Percentiles rank a stretch among this genome's conserved stretches.
phyloP scores from a whole-genome alignment of 2,888 invertebrate genomes.

The Palloptera scutellata region DNA sequence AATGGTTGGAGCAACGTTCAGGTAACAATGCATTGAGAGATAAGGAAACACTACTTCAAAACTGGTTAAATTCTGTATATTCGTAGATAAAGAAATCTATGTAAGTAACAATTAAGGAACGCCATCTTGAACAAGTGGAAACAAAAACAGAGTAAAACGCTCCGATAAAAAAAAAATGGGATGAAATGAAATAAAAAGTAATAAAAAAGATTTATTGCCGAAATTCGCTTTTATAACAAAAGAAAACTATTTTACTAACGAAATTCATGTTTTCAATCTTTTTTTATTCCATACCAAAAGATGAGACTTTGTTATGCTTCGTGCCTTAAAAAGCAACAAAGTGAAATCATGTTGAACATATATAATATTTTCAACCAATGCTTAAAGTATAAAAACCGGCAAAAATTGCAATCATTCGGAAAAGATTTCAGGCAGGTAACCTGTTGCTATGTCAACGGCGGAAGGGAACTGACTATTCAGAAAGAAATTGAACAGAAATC shows the following conservation, averaged over 20 bases:
- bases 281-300: too few relatives aligned
- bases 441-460: conserved; percentile 28
- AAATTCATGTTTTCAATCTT: neutral
- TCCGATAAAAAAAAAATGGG: too few relatives aligned
- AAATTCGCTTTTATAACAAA: conserved; percentile 19
- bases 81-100: too few relatives aligned
- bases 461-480: neutral
- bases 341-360: conserved; percentile 55
- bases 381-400: conserved; percentile 27
- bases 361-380: conserved; percentile 49
- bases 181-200: neutral
- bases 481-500: neutral
- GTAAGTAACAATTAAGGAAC: too few relatives aligned
- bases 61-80: too few relatives aligned
- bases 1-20: too few relatives aligned
- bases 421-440: conserved; percentile 45
- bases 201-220: conserved; percentile 26
- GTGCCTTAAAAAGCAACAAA: conserved; percentile 44
- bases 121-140: too few relatives aligned
- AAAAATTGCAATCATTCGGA: neutral
- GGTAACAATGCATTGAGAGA: too few relatives aligned
- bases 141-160: too few relatives aligned
- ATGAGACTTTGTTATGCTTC: neutral
- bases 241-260: conserved; percentile 5
- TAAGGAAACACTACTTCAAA: too few relatives aligned